These are phyloP conservation scores for Epinotia bilunana DNA, from an alignment of 2,888 invertebrate species.

Conservation along the genomic window DNA sequence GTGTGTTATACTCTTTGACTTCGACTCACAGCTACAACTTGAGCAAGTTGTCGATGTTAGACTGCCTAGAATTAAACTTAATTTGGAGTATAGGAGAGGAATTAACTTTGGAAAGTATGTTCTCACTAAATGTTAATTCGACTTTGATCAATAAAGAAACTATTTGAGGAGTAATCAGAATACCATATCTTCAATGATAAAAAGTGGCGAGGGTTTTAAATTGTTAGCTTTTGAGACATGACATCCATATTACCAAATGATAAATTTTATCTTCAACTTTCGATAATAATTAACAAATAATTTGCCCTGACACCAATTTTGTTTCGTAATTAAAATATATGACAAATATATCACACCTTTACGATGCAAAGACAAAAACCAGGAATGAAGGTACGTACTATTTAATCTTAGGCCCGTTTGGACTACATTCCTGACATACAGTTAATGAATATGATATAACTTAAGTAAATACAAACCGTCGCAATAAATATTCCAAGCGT, in stretches of 20 bases:
- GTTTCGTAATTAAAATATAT: too few species aligned
- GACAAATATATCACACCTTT: too few species aligned
- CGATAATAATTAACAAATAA: too few species aligned
- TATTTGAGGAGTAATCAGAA: background rate
- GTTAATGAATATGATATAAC: background rate
- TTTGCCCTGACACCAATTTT: too few species aligned
- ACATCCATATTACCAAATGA: too few species aligned
- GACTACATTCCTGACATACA: background rate
- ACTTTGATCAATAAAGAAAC: background rate
- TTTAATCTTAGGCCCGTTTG: background rate
- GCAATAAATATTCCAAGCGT: slow-evolving; percentile 74
- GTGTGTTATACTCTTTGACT: slow-evolving; percentile 31
- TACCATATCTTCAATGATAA: background rate
- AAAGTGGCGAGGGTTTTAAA: too few species aligned
- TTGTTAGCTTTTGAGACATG: too few species aligned
- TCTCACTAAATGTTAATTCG: background rate
- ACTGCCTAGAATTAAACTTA: slow-evolving; percentile 1
- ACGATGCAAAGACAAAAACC: too few species aligned
- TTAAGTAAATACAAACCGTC: slow-evolving; percentile 53
- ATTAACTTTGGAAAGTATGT: background rate
- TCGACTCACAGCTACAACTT: slow-evolving; percentile 13
- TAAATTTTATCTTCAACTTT: too few species aligned
- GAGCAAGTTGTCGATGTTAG: slow-evolving; percentile 13
- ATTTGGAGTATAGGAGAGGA: background rate
- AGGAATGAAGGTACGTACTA: too few species aligned